Conservation (phyloP, 1,140 invertebrate genomes). For the Drosophila pandora region DNA sequence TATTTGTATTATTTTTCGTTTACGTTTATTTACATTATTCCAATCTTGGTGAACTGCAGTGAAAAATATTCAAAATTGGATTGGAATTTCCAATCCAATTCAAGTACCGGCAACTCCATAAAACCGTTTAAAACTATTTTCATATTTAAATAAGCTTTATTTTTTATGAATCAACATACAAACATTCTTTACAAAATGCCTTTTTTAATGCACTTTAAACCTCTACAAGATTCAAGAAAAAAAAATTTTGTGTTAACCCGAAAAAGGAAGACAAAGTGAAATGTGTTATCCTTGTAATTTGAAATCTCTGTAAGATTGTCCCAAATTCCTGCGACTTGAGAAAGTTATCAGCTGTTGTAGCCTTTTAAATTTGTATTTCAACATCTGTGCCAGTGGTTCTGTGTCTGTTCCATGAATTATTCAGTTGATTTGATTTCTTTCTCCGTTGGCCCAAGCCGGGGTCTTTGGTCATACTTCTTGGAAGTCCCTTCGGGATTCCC, state of each 20-base stretch:
- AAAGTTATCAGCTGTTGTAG: slow-evolving; percentile 40
- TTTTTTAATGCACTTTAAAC: slow-evolving; percentile 3
- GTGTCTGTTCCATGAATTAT: slow-evolving; percentile 39
- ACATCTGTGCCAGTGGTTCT: slow-evolving; percentile 16
- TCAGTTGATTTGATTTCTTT: slow-evolving; percentile 44
- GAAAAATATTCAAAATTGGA: too few relatives aligned
- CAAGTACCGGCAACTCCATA: background rate
- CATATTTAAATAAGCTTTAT: slow-evolving; percentile 8
- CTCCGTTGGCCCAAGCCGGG: slow-evolving; percentile 4
- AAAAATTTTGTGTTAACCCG: background rate
- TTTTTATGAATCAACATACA: background rate
- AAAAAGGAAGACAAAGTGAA: slow-evolving; percentile 1
- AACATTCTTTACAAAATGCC: background rate
- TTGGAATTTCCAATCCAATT: slow-evolving; percentile 25
- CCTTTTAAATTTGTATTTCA: slow-evolving; percentile 35
- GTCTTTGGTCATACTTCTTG: background rate
- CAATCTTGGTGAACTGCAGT: slow-evolving; percentile 28
- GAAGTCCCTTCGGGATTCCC: background rate
- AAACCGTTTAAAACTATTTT: slow-evolving; percentile 17
- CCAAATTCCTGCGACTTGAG: slow-evolving; percentile 29
- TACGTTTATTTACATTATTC: slow-evolving; percentile 46
- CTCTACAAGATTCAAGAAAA: background rate
- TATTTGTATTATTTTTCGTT: slow-evolving; percentile 64
- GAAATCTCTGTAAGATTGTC: slow-evolving; percentile 24
- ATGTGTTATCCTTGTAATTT: slow-evolving; percentile 26